Conservation (phyloP, 2,797 vertebrate genomes). For the Pangasius larnaudii region DNA sequence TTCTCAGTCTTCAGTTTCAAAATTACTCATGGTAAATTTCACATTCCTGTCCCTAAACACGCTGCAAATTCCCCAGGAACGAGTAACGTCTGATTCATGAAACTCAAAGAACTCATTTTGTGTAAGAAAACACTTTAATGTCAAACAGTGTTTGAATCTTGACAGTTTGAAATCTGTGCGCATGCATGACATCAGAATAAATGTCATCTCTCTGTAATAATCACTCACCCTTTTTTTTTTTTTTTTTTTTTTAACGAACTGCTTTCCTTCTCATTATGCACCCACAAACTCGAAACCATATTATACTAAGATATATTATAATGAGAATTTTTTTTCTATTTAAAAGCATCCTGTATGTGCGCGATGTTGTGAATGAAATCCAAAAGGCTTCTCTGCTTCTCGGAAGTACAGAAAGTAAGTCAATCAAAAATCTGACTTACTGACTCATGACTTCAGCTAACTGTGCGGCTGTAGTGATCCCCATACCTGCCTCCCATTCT, state of each 20-base stretch:
- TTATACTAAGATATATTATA: too few species aligned
- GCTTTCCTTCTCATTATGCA: background rate
- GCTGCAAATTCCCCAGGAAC: background rate
- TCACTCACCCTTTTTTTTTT: too few species aligned
- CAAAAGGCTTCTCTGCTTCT: background rate
- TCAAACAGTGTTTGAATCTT: background rate
- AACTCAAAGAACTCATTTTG: background rate
- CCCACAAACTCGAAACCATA: background rate
- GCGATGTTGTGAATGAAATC: background rate
- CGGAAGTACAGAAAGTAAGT: background rate
- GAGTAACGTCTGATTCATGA: background rate
- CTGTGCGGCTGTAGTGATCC: background rate
- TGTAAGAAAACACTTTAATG: background rate
- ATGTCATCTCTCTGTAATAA: background rate
- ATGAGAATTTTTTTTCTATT: background rate
- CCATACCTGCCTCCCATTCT: constrained; percentile 21
- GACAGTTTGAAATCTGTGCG: background rate
- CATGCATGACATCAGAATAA: background rate
- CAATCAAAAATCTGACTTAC: background rate
- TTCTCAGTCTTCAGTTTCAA: constrained; percentile 8
- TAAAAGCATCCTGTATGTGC: background rate
- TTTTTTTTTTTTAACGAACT: background rate
- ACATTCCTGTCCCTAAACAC: constrained; percentile 14
- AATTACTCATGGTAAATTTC: background rate
- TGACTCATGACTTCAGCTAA: constrained; percentile 14